Evolutionary conservation across 2,113 vertebrate species (phyloP), one percentile per base, ranked within the genome.

Genomic region (Enhydra lutris): DNA sequence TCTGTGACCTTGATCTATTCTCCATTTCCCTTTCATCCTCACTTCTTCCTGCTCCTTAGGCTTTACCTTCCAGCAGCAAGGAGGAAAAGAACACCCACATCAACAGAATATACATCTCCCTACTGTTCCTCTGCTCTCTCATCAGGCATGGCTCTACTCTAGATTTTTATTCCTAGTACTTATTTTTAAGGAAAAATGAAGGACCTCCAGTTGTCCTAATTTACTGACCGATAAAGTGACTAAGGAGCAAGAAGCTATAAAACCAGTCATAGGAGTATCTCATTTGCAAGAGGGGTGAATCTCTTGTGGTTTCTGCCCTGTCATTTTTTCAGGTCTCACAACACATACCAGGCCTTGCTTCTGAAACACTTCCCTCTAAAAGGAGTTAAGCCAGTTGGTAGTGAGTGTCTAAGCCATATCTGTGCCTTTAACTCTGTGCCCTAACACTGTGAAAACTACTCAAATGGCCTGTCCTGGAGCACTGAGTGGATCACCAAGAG

Each of bases 121-220:
- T n/a, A 86, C 42, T n/a, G 36, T 36, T 94, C 21, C 13, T 92
- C 23, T 67, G 91, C 39, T 74, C 57, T 69, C 26, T 94, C 84
- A 73, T 61, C 36, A 80, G 80, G 21, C 63, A 83, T 67, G 67
- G 23, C 17, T 63, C 39, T 69, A 69, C 42, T 69, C 93, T 36
- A 55, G 47, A 57, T 29, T 79, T 84, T 69, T 93, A 96, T 71
- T 93, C 89, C 26, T 81, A 63, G 20, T 17, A 74, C 13, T 92
- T 83, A 90, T 45, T 95, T 94, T 91, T 90, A 91, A 88, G 31
- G 36, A 94, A 95, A 81, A 84, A 65, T 82, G 47, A 79, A 91
- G 26, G 63, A 91, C 42, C 10, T 79, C 52, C 6, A 94, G 39
- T 20, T 90, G 8, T n/a, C 52, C 61, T 76, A 69, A n/a, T 92